Evolutionary conservation across 1,140 invertebrate genomes (phyloP), one percentile per base, ranked within the genome.

Genomic region (Hylaeus anthracinus): DNA sequence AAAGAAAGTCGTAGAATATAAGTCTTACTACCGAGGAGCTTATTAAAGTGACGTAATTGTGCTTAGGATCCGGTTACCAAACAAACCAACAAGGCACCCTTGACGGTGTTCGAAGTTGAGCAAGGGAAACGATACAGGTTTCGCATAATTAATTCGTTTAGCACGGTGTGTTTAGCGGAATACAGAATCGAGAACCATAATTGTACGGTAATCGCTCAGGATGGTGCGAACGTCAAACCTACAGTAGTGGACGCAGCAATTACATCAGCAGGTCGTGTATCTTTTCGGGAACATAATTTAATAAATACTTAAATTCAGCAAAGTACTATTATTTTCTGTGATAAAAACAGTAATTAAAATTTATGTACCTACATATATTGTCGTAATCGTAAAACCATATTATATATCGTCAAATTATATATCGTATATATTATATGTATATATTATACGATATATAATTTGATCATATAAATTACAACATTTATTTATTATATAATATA

Each of bases 81-180:
- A 6, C 10, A 5, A 0, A 72, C n/a, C 3, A 90, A 81, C 2
- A 72, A 85, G 12, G 58, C 80, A 6, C 41, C 41, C 5, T 60
- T 85, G 3, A 79, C 84, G 70, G 39, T 60, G 10, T 88, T 90
- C 73, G 64, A 64, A 41, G 90, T 94, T 6, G 88, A 91, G 14
- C 89, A 96, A 93, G 96, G 96, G 6, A 94, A 95, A 81, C 94
- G 95, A 64, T 97, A 98, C 89, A 94, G 97, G 81, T 97, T 98
- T 87, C 94, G 97, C 6, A 91, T 98, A 39, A 97, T 98, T 58
- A 98, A 97, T 90, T 96, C 97, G 10, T 97, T 97, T 84, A 96
- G 97, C 86, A 93, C 97, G 14, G 97, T 97, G 88, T 98, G 97
- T 86, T 96, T 97, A 1, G 95, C 97, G 53, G 95, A 96, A 86